Base-by-base conservation (phyloP, 2,888 invertebrate genomes). In the Notodonta ziczac region DNA sequence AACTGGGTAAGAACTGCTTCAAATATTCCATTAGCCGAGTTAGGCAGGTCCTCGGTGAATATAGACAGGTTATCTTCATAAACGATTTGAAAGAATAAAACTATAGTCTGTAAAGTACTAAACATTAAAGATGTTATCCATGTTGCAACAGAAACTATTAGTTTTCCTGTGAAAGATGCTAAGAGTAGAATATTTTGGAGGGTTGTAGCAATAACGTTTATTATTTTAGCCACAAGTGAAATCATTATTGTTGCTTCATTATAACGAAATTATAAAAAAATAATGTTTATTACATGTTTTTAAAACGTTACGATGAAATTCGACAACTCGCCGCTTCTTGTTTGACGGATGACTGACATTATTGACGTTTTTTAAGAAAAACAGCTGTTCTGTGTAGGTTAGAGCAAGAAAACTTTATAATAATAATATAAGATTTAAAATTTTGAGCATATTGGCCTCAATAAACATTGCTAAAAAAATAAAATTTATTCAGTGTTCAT, bases 21-120 rank as follows among this genome's bases (percentile, higher is more conserved):
- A 16, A 74, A 58, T 44, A 84, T 58, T 55, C 82, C 76, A 59
- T 79, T 75, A 4, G 78, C 66, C 24, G 84, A 79, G 58, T 77
- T 81, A 6, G 93, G 93, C 70, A 93, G 73, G 56, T 91, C 89
- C 79, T 93, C 92, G 39, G 87, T 85, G 67, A 93, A 85, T 71
- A 89, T 78, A 24, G 77, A 69, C 57, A 84, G 62, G 77, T 93
- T 93, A 67, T 93, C 93, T 83, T 93, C 93, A 65, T 93, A 93
- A 9, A 93, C 81, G 65, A 93, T 90, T 80, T 87, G 82, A 62
- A 91, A 81, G 75, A 93, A 92, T 42, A 80, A 56, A 44, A 76
- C n/a, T 13, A 90, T 56, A 66, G 66, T 84, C 63, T 74, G 63
- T 12, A 85, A 59, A 59, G 81, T 73, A 64, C 75, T 78, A 42